Evolutionary conservation across 92 coral and sea anemone genomes (phyloP), one percentile per base, ranked within the genome.

Genomic region (Heliopora coerulea): DNA sequence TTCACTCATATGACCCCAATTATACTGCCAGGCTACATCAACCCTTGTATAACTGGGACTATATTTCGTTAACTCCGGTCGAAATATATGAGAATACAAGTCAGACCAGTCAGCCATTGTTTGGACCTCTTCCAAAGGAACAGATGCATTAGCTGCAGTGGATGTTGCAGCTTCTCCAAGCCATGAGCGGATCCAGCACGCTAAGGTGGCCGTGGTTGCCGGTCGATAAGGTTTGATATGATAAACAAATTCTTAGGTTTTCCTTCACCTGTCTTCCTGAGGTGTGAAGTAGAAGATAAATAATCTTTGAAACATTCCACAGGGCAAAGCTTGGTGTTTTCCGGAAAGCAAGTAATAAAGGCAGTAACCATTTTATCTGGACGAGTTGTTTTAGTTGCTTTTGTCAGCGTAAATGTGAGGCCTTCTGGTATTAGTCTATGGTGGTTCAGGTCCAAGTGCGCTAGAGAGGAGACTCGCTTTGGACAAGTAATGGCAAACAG

Each of bases 151-250:
- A 12, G 78, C 75, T 0, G 83, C 82, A 19, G 66, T 37, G 42
- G 4, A 37, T 37, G 88, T 26, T 39, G 70, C 73, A 0, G 83
- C 83, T 13, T 77, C 86, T 37, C 84, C 24, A 75, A 76, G 15
- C 83, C 78, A 59, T 86, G 84, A 17, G 68, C 62, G 75, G 12
- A 78, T 37, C 87, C 83, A 83, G 41, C 87, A 62, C 49, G 80
- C 80, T 1, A 80, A 34, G 12, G 88, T 74, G 13, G 82, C 64
- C 5, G 75, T 30, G 40, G 79, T 48, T 1, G 75, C 80, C 0
- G 72, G 75, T 24, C 79, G 59, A 52, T 68, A 54, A 21, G 79
- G 68, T 7, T 56, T 31, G 3, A 8, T 34, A 59, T 17, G 40
- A 19, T 59, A 75, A 62, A 76, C 27, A 62, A 7, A 35, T 39